A percentile compares a stretch with the other conserved stretches of the same genome.
Conservation (phyloP, 37 sponge, comb jelly and placozoan genomes). For the Mnemiopsis leidyi region DNA sequence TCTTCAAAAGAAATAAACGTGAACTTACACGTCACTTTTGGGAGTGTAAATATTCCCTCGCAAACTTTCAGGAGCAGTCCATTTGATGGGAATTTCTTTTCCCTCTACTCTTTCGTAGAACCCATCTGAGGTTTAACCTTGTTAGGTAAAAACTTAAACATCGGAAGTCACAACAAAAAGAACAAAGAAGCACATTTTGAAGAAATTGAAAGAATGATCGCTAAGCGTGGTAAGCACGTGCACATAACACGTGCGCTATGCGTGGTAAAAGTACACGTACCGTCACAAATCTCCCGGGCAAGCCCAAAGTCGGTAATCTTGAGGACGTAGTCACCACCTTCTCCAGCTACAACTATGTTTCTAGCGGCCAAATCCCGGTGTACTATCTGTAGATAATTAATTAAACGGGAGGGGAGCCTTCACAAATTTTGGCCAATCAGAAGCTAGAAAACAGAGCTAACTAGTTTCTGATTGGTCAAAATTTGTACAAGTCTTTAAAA, state of each 20-base stretch:
- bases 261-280: too few relatives aligned
- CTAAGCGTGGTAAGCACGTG: too few relatives aligned
- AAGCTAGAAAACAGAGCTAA: too few relatives aligned
- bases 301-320: constrained; percentile 50
- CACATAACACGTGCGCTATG: too few relatives aligned
- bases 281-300: not conserved
- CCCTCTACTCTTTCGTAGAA: not conserved
- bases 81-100: constrained; percentile 47
- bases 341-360: constrained; percentile 12
- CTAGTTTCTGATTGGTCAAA: too few relatives aligned
- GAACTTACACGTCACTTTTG: constrained; percentile 54
- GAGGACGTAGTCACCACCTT: not conserved
- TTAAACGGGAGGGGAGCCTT: not conserved
- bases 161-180: too few relatives aligned
- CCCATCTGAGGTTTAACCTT: constrained; percentile 31
- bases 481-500: too few relatives aligned
- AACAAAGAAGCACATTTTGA: too few relatives aligned
- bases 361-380: constrained; percentile 58
- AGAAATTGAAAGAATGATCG: too few relatives aligned
- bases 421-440: too few relatives aligned
- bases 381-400: not conserved
- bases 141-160: too few relatives aligned
- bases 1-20: too few relatives aligned
- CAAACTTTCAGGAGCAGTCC: constrained; percentile 47
- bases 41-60: not conserved